phyloP scores from a whole-genome alignment of 2,797 vertebrate species.

The Rhinella marina region DNA sequence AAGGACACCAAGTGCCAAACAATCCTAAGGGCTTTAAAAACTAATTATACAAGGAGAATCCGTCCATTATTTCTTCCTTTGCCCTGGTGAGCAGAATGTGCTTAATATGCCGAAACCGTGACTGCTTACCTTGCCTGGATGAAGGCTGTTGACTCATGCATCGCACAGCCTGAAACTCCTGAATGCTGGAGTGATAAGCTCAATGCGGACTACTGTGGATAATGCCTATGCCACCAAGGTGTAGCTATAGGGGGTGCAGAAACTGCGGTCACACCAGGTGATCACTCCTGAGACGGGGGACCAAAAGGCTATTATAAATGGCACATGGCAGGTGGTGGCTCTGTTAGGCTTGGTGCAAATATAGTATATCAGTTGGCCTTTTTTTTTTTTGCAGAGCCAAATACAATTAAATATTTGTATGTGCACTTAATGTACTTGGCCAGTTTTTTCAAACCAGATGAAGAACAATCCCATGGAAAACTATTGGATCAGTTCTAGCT shows the following conservation, averaged over 20 bases:
- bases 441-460: no score
- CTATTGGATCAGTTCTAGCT: no score
- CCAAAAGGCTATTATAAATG: no score
- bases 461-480: no score
- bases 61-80: conserved; percentile 64
- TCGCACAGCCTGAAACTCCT: conserved; percentile 16
- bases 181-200: conserved; percentile 10
- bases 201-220: background rate
- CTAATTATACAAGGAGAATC: conserved; percentile 69
- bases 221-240: background rate
- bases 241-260: background rate
- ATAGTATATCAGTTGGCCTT: no score
- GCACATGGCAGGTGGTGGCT: no score
- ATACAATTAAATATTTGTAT: no score
- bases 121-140: conserved; percentile 47
- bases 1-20: conserved; percentile 68
- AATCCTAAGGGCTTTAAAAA: conserved; percentile 69
- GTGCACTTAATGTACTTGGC: no score
- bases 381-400: no score
- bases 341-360: no score
- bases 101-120: conserved; percentile 64
- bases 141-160: conserved; percentile 42
- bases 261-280: background rate
- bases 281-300: background rate
- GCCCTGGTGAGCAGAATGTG: conserved; percentile 59